Conservation (phyloP, 2,888 invertebrate species). For the Pardosa pseudoannulata region DNA sequence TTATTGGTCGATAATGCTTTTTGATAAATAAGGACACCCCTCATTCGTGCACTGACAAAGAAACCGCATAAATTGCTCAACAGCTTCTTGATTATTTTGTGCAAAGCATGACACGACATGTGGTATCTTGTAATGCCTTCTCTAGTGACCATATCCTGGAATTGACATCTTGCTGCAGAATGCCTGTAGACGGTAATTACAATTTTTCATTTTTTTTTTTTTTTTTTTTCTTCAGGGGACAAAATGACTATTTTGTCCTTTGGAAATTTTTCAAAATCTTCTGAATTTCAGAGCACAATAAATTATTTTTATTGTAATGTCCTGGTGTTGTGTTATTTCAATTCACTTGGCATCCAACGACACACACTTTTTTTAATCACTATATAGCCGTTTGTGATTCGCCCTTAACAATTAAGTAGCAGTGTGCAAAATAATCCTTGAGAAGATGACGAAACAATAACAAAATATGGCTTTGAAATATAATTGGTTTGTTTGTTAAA, state of each 20-base stretch:
- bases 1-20: too few relatives aligned
- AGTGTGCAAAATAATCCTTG: too few relatives aligned
- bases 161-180: conserved; percentile 7
- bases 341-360: neutral
- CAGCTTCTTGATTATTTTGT: conserved; percentile 18
- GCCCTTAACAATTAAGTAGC: conserved; percentile 16
- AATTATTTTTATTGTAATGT: too few relatives aligned
- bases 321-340: neutral
- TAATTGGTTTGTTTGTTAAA: too few relatives aligned
- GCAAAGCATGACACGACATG: conserved; percentile 8
- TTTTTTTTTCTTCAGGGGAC: neutral
- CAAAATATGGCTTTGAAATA: too few relatives aligned
- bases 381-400: conserved; percentile 11
- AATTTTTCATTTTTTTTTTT: conserved; percentile 7
- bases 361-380: neutral
- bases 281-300: too few relatives aligned
- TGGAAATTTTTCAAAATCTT: too few relatives aligned
- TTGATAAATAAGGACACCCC: too few relatives aligned
- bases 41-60: conserved; percentile 6
- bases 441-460: too few relatives aligned
- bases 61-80: conserved; percentile 9
- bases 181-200: conserved; percentile 10
- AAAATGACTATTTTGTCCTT: neutral
- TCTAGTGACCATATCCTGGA: conserved; percentile 2
- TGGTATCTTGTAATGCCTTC: too few relatives aligned